phyloP scores from a whole-genome alignment of 92 coral and sea anemone genomes.

The Palythoa caribaeorum region DNA sequence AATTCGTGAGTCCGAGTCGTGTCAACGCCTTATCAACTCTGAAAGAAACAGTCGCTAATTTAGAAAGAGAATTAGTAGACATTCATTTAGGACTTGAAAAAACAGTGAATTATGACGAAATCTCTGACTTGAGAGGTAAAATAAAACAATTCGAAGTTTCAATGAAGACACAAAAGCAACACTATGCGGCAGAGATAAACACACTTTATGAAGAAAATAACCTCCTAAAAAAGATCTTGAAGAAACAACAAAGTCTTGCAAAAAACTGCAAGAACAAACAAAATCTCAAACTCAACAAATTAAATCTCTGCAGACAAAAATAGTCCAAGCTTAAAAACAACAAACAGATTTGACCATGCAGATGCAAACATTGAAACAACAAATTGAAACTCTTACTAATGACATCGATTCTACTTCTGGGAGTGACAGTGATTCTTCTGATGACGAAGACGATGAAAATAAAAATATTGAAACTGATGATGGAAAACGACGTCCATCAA shows the following conservation, averaged over 20 bases:
- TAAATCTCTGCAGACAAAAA: slow-evolving; percentile 35
- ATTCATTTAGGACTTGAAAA: slow-evolving; percentile 41
- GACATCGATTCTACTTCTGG: background rate
- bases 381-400: slow-evolving; percentile 13
- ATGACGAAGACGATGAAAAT: slow-evolving; percentile 39
- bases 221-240: slow-evolving; percentile 30
- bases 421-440: background rate
- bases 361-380: slow-evolving; percentile 3
- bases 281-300: slow-evolving; percentile 35
- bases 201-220: slow-evolving; percentile 30
- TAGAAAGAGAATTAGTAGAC: slow-evolving; percentile 35
- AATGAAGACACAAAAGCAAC: slow-evolving; percentile 33
- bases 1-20: slow-evolving; percentile 12
- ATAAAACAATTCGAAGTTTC: slow-evolving; percentile 30
- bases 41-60: slow-evolving; percentile 31
- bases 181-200: slow-evolving; percentile 28
- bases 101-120: slow-evolving; percentile 27
- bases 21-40: slow-evolving; percentile 18
- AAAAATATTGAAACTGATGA: background rate
- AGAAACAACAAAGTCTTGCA: slow-evolving; percentile 27
- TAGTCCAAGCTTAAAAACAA: slow-evolving; percentile 15
- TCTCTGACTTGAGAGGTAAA: slow-evolving; percentile 38
- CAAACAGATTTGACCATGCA: slow-evolving; percentile 32
- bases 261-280: slow-evolving; percentile 26
- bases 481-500: background rate